A percentile compares a stretch with the other conserved stretches of the same genome.
These are phyloP conservation scores for Tenthredo distinguenda DNA, from an alignment of 2,888 invertebrate species.

Conservation along the genomic window DNA sequence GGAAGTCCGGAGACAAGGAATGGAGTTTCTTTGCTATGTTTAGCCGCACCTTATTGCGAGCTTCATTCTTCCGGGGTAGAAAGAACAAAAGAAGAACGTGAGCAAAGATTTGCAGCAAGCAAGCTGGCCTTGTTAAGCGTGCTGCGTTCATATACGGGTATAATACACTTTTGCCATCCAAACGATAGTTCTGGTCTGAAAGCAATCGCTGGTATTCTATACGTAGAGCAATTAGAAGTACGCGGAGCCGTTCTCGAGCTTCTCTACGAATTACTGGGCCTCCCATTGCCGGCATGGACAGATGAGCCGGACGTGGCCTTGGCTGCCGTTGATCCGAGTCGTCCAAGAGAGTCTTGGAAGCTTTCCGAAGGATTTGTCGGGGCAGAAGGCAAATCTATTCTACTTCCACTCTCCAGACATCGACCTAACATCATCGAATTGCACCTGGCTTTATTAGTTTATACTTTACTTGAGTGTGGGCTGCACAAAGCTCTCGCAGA, in stretches of 20 bases:
- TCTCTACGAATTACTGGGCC: conserved; percentile 92
- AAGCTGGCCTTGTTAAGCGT: conserved; percentile 91
- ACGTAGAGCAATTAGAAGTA: conserved; percentile 93
- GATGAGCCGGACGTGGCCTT: conserved; percentile 94
- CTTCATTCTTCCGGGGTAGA: conserved; percentile 81
- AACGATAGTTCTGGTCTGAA: conserved; percentile 86
- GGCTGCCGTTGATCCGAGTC: conserved; percentile 90
- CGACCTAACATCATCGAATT: conserved; percentile 95
- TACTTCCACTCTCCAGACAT: conserved; percentile 91
- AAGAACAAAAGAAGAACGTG: conserved; percentile 81
- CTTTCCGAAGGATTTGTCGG: conserved; percentile 97
- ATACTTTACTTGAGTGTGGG: conserved; percentile 93
- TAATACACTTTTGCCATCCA: conserved; percentile 92
- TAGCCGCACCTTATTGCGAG: conserved; percentile 97
- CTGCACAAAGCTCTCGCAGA: conserved; percentile 93
- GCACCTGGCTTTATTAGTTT: conserved; percentile 92
- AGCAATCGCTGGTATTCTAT: conserved; percentile 89
- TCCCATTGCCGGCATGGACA: conserved; percentile 95
- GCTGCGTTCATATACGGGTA: conserved; percentile 95
- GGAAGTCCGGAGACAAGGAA: conserved; percentile 92
- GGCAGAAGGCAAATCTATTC: conserved; percentile 91
- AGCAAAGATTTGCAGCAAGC: conserved; percentile 91
- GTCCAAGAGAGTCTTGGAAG: conserved; percentile 89
- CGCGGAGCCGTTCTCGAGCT: conserved; percentile 96
- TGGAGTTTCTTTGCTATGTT: conserved; percentile 89